phyloP scores from a whole-genome alignment of 1,140 invertebrate genomes.

The Magallana ariakensis region DNA sequence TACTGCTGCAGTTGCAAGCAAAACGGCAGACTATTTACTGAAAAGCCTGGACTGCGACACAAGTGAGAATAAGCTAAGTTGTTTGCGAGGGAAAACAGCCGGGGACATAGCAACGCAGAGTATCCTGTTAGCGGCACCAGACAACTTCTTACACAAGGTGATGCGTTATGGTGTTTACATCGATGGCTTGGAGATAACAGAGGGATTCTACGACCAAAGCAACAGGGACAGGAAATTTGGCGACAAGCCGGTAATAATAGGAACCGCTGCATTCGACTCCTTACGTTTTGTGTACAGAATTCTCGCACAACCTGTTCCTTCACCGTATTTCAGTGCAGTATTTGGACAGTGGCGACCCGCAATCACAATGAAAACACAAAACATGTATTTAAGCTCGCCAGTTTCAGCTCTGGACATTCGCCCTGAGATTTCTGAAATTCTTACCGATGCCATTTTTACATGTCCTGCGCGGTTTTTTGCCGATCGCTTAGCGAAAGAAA shows the following conservation, averaged over 20 bases:
- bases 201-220: not conserved
- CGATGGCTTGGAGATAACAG: not conserved
- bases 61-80: not conserved
- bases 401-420: not conserved
- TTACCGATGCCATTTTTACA: not conserved
- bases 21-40: not conserved
- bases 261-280: not conserved
- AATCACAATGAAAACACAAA: not conserved
- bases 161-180: not conserved
- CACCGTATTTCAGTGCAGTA: not conserved
- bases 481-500: not conserved
- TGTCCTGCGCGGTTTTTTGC: slow-evolving; percentile 1
- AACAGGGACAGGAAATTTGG: not conserved
- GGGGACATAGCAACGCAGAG: not conserved
- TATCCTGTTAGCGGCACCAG: not conserved
- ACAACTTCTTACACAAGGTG: not conserved
- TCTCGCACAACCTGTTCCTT: not conserved
- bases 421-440: not conserved
- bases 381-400: not conserved
- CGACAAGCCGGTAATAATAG: not conserved
- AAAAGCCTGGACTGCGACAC: not conserved
- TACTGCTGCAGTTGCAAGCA: not conserved
- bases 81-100: not conserved
- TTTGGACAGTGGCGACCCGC: not conserved
- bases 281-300: not conserved